Evolutionary conservation across 2,113 vertebrate genomes (phyloP).

Genomic region (Coptodon rendalli): DNA sequence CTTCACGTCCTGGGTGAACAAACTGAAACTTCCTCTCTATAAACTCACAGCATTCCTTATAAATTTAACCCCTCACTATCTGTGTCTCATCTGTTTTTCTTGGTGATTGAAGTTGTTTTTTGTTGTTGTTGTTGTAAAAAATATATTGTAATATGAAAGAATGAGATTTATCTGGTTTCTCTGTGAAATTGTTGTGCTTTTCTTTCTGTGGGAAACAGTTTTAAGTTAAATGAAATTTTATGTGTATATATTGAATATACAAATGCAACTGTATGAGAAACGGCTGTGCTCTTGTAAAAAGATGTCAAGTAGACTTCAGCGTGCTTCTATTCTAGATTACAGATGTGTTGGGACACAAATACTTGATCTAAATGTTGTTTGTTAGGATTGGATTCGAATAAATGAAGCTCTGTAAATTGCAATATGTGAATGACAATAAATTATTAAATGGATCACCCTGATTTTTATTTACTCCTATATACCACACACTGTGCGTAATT

Average conservation of each 20-base stretch:
- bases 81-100: background rate
- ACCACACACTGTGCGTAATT: background rate
- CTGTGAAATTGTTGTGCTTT: conserved; percentile 32
- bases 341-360: background rate
- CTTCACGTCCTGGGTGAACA: background rate
- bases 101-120: conserved; percentile 28
- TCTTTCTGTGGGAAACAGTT: conserved; percentile 34
- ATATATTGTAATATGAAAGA: conserved; percentile 20
- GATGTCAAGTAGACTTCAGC: background rate
- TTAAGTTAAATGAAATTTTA: conserved; percentile 61
- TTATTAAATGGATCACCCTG: conserved; percentile 17
- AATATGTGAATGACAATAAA: conserved; percentile 37
- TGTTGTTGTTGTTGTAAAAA: conserved; percentile 23
- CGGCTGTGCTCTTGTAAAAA: conserved; percentile 40
- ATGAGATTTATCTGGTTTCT: conserved; percentile 12
- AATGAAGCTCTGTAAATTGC: conserved; percentile 36
- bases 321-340: conserved; percentile 6
- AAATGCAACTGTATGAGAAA: conserved; percentile 37
- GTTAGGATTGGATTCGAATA: background rate
- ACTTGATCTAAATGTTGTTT: background rate
- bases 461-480: background rate
- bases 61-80: background rate
- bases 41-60: conserved; percentile 39
- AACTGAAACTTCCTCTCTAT: conserved; percentile 9
- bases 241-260: conserved; percentile 68